A percentile compares a stretch with the other conserved stretches of the same genome.
Evolutionary conservation across 2,888 invertebrate genomes (phyloP).

Genomic region (Dasysyrphus tricinctus): DNA sequence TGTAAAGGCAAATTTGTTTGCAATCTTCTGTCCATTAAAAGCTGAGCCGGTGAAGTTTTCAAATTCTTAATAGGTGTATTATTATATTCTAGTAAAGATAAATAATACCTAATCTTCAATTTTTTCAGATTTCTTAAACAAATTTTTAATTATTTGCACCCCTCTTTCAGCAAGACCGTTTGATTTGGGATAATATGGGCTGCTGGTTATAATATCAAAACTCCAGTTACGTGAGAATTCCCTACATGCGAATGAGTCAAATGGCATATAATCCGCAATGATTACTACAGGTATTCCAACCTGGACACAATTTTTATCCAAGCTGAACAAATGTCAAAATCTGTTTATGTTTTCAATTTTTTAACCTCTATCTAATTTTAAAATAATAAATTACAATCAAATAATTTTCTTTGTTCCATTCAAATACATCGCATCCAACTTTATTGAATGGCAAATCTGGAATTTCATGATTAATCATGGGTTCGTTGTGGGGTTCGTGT

Average conservation of each 20-base stretch:
- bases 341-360: constrained; percentile 14
- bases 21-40: constrained; percentile 29
- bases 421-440: constrained; percentile 32
- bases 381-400: constrained; percentile 19
- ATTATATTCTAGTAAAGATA: constrained; percentile 22
- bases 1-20: constrained; percentile 22
- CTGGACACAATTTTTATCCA: constrained; percentile 17
- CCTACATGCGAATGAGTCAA: constrained; percentile 3
- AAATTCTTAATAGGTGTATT: constrained; percentile 27
- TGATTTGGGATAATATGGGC: too few relatives aligned
- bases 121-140: constrained; percentile 15
- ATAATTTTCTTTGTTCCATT: constrained; percentile 23
- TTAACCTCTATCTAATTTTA: constrained; percentile 21
- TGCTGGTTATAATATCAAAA: background rate
- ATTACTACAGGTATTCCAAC: constrained; percentile 31
- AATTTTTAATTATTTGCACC: constrained; percentile 24
- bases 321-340: constrained; percentile 12
- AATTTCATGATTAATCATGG: constrained; percentile 1
- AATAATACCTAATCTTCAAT: constrained; percentile 21
- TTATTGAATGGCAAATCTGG: constrained; percentile 33
- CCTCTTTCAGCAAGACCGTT: background rate
- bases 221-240: constrained; percentile 27
- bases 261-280: constrained; percentile 39
- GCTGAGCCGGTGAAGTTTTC: constrained; percentile 19
- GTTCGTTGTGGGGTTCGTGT: too few relatives aligned